A percentile compares a stretch with the other conserved stretches of the same genome.
Conservation (phyloP, 2,797 vertebrate species). For the Callimico goeldii region DNA sequence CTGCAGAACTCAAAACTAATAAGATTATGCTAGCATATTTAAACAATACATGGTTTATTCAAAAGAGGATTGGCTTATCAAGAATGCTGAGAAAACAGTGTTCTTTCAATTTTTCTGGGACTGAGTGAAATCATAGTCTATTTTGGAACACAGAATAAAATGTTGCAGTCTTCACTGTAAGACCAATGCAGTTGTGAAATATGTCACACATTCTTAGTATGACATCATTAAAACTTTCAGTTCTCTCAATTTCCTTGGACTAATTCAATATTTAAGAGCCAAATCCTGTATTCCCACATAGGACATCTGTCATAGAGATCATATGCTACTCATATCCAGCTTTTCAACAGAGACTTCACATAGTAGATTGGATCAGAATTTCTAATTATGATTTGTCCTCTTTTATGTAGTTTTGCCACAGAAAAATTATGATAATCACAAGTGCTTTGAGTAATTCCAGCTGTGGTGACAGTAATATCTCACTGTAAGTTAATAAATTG, state of each 20-base stretch:
- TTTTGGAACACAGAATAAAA: neutral
- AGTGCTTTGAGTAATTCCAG: slow-evolving; percentile 9
- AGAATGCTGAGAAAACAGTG: neutral
- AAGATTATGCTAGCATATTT: neutral
- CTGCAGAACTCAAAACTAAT: neutral
- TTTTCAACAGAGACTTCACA: slow-evolving; percentile 4
- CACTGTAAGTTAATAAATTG: neutral
- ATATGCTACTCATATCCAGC: neutral
- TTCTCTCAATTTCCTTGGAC: slow-evolving; percentile 7
- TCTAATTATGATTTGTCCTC: slow-evolving; percentile 33
- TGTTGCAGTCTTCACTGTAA: neutral
- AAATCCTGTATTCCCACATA: neutral
- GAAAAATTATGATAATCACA: neutral
- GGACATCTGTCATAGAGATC: neutral
- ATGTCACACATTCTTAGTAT: neutral
- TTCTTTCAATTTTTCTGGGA: neutral
- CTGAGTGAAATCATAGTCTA: neutral
- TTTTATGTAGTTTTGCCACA: neutral
- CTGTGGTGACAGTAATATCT: neutral
- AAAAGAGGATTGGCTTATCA: neutral
- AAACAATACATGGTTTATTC: neutral
- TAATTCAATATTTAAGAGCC: neutral
- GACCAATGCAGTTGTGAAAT: neutral
- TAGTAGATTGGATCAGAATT: neutral
- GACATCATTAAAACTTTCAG: neutral